Base-by-base conservation (phyloP, 2,888 invertebrate genomes). In the Synergus laeviventris region DNA sequence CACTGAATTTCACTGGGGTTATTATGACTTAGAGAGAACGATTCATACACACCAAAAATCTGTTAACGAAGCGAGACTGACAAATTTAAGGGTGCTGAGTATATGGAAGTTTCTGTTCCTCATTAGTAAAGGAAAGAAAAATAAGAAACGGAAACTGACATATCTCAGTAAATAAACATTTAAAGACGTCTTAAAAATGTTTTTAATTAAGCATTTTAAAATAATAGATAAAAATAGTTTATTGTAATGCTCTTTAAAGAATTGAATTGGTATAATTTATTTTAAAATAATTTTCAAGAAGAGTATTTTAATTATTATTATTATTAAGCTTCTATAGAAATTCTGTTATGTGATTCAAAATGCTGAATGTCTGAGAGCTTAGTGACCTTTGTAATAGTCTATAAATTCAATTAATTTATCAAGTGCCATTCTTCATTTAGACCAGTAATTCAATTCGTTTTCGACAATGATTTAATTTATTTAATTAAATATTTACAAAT, bases 341-440 rank as follows among this genome's bases (percentile, higher is more conserved):
- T 49, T n/a, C 1, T 1, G 16, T 16, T 45, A 9, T 45, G 1
- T 49, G 2, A 49, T 49, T 49, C 8, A 7, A 49, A 49, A 49
- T 49, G n/a, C 49, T 49, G n/a, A 49, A 49, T 49, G n/a, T 49
- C 49, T 49, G 8, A 49, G n/a, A 49, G 49, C n/a, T 49, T 49
- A 8, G 8, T 49, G 49, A 49, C 49, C n/a, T 49, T n/a, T 49
- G n/a, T 9, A 2, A 49, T 1, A 49, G n/a, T 49, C 49, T n/a
- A n/a, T n/a, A 49, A 8, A n/a, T 49, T 49, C 8, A 8, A 49
- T 49, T 49, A n/a, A 49, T 14, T 49, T n/a, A 49, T n/a, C 8
- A 9, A n/a, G n/a, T 7, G 49, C 9, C n/a, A n/a, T 49, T 49
- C 49, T 49, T 2, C 9, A 49, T 49, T 49, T n/a, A 49, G 7